Evolutionary conservation across 2,797 vertebrate species (phyloP), one percentile per base, ranked within the genome.

Genomic region (Danio choprae): DNA sequence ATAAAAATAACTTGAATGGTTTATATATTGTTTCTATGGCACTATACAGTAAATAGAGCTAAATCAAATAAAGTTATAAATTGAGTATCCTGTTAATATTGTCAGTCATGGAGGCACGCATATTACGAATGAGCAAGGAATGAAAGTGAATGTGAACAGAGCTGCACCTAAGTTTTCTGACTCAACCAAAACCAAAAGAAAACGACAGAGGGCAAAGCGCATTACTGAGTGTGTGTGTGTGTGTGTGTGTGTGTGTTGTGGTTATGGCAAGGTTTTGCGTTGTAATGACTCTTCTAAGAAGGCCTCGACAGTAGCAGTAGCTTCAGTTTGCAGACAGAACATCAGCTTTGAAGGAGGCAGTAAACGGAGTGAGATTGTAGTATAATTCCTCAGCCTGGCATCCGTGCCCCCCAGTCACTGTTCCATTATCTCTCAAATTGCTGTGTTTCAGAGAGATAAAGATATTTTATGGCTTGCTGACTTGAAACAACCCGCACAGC

Each of bases 391-490:
- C 97, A 98, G 96, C 96, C 97, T 98, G 97, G 97, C 96, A 93
- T 96, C 96, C 97, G 95, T 98, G 97, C 97, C 97, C 97, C 96
- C 96, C 94, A 97, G 97, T 98, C 97, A 97, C 96, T 96, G 98
- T 98, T 97, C 96, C 96, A 99, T 99, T 99, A 98, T 98, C 97
- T 98, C 96, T 96, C 96, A 98, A 99, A 99, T 98, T 99, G 98
- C 97, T 98, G 97, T 99, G 98, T 99, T 99, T 99, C 96, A 95
- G 95, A 96, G 97, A 99, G 98, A 99, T 98, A 99, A 99, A 99
- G 97, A 98, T 97, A 98, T 98, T 98, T 99, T 98, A 99, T 98
- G 96, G 97, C 96, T 98, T 98, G 96, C 97, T 97, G 97, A 97
- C 97, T 98, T 97, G 96, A 98, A 98, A 96, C 97, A 97, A 96